Evolutionary conservation across 2,113 vertebrate species (phyloP).

Genomic region (Apteryx mantelli): DNA sequence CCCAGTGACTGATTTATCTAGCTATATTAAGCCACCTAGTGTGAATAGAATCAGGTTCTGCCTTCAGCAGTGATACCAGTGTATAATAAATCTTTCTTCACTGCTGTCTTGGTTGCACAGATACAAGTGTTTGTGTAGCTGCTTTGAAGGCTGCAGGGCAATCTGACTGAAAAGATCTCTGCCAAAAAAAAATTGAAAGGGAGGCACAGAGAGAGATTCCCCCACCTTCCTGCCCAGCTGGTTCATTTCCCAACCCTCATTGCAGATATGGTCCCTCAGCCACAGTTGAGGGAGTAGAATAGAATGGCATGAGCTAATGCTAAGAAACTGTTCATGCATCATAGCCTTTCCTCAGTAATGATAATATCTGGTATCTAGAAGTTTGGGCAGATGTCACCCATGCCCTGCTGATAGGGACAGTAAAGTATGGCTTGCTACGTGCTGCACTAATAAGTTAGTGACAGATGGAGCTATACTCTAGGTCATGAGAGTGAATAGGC

Average conservation of each 20-base stretch:
- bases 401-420: background rate
- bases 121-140: background rate
- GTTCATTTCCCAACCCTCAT: accelerated
- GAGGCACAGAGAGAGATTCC: background rate
- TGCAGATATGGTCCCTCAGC: accelerated
- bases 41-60: background rate
- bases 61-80: background rate
- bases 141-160: background rate
- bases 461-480: background rate
- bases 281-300: background rate
- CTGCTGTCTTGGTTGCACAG: accelerated
- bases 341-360: background rate
- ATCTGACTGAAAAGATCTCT: background rate
- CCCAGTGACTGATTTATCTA: background rate
- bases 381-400: background rate
- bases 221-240: accelerated
- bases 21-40: background rate
- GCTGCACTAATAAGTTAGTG: background rate
- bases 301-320: background rate
- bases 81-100: background rate
- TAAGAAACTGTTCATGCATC: background rate
- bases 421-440: background rate
- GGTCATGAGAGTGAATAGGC: background rate
- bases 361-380: background rate
- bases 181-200: background rate